Evolutionary conservation across 92 coral and sea anemone species (phyloP), one percentile per base, ranked within the genome.

Genomic region (Umimayanthus kanabou): DNA sequence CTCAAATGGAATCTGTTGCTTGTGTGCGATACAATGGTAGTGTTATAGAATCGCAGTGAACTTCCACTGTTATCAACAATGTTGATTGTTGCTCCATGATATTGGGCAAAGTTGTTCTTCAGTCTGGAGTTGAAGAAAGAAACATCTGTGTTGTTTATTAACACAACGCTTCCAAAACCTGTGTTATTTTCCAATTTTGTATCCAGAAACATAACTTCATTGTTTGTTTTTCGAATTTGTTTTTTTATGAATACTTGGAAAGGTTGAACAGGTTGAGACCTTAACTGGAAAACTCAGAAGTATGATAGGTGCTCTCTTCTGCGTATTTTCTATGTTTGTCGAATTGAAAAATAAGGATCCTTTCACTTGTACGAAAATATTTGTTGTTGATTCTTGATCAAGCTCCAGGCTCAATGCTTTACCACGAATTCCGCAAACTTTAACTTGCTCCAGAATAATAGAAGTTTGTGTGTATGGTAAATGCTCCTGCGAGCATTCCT

Each of bases 381-480:
- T 71, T 71, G 18, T 11, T 70, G 74, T 11, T 71, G 76, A 28
- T 26, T 13, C 9, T 7, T 47, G 9, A 47, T 47, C 50, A 71
- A 71, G 76, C 39, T 71, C 76, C 76, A 71, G 14, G 13, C 42
- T 29, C 20, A 71, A 26, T 71, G 39, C 76, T 71, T 71, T 71
- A 26, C 76, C 76, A 10, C 39, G 37, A 71, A 71, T 29, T 14
- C 22, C 76, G 18, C 39, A 33, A 71, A 71, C 16, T 71, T 28
- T 71, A 71, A 71, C 76, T 87, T 73, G 75, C 89, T 64, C 39
- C 30, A 80, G 18, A 82, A 64, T 16, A 74, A 74, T 39, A 39
- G 42, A 16, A 13, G 79, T n/a, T 74, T 33, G 37, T 16, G 11
- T 8, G 15, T 18, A 5, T 61, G 69, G 69, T 61, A 61, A 61